Evolutionary conservation across 2,113 vertebrate genomes (phyloP).

Genomic region (Halichoeres trimaculatus): DNA sequence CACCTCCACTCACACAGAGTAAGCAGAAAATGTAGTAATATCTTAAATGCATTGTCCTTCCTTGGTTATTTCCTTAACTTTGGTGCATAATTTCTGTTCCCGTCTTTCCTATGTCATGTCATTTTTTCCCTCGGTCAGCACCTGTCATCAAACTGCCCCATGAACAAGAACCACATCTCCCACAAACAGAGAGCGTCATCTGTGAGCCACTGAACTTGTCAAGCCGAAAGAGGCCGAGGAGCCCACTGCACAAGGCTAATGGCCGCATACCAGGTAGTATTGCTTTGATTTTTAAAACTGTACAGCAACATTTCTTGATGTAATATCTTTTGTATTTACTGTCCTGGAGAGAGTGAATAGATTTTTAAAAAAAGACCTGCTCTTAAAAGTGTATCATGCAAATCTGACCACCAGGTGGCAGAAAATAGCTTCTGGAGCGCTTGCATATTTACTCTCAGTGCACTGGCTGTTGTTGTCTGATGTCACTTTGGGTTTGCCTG

Average conservation of each 20-base stretch:
- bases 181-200: background rate
- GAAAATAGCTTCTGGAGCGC: background rate
- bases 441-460: no score
- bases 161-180: slow-evolving; percentile 9
- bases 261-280: slow-evolving; percentile 82
- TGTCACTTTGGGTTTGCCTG: no score
- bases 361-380: background rate
- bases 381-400: background rate
- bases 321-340: background rate
- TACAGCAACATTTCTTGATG: background rate
- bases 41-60: background rate
- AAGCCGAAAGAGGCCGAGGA: slow-evolving; percentile 55
- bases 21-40: background rate
- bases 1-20: slow-evolving; percentile 33
- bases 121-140: slow-evolving; percentile 6
- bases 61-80: background rate
- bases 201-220: slow-evolving; percentile 83
- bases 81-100: background rate
- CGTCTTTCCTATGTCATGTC: background rate
- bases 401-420: slow-evolving; percentile 9
- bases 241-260: slow-evolving; percentile 55
- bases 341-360: background rate
- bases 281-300: background rate
- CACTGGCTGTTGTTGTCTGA: no score
- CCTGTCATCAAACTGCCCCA: background rate